Evolutionary conservation across 2,888 invertebrate genomes (phyloP), one percentile per base, ranked within the genome.

Genomic region (Trachelus stipa): DNA sequence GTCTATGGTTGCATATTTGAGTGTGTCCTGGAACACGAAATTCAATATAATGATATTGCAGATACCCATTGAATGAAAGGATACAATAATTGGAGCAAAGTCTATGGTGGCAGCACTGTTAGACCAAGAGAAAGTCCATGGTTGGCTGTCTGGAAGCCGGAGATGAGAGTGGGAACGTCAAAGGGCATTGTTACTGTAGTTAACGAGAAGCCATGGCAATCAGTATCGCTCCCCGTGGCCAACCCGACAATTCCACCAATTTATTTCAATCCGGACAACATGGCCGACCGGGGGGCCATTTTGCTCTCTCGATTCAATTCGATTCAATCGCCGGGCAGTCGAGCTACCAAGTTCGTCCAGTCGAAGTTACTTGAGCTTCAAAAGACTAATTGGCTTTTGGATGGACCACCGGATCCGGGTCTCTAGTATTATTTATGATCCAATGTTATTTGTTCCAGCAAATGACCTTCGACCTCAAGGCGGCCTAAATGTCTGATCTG

Each of bases 181-280:
- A 56, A 56, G 23, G 23, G 56, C 84, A 88, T 88, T 88, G 88
- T 88, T 89, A 87, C 88, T 85, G 87, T 88, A 84, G 84, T 88
- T 89, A 88, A 89, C 89, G 85, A 87, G 84, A 87, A 85, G 79
- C 85, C 86, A 83, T 84, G 87, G 88, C 88, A 89, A 89, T 89
- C 88, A 87, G 88, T 87, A 85, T 87, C 82, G 83, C 82, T 85
- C 83, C 82, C 84, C 79, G 81, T 77, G 78, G 76, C 83, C 81
- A 73, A 79, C 77, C 82, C 78, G 78, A 81, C 88, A 90, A 90
- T 90, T 90, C 85, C 84, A 85, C 87, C 91, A 90, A 91, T 91
- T 91, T 91, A 88, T 88, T 89, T 89, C 88, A 91, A 90, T 90
- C 88, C 84, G 81, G 85, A 83, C 85, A 85, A 82, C 83, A 88